A percentile compares a stretch with the other conserved stretches of the same genome.
These are phyloP conservation scores for Vidua macroura DNA, from an alignment of 2,113 vertebrate species.

Conservation along the genomic window DNA sequence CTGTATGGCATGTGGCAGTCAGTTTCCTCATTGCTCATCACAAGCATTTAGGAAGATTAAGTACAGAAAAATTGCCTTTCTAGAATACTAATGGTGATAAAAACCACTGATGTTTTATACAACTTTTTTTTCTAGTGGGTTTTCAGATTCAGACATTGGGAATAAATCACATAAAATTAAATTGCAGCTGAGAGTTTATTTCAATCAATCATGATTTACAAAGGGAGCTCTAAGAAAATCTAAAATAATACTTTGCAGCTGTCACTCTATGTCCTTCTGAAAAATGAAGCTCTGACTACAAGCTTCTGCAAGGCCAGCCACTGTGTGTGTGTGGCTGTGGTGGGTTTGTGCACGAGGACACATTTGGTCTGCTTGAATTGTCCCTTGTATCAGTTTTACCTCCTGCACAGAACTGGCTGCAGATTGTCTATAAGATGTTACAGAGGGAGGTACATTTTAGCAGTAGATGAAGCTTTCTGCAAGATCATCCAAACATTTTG, in stretches of 20 bases:
- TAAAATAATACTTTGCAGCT: not conserved
- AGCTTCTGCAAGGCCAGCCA: not conserved
- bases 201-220: slow-evolving; percentile 21
- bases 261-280: not conserved
- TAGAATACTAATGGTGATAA: not conserved
- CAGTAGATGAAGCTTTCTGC: not conserved
- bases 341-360: not conserved
- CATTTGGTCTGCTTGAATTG: not conserved
- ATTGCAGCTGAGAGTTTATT: slow-evolving; percentile 22
- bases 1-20: not conserved
- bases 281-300: not conserved
- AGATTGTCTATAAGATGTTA: not conserved
- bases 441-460: not conserved
- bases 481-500: not conserved
- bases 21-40: not conserved
- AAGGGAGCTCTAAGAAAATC: not conserved
- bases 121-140: not conserved
- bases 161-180: slow-evolving; percentile 11
- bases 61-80: not conserved
- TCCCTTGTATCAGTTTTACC: not conserved
- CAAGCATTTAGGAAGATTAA: not conserved
- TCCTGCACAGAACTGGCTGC: not conserved
- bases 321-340: accelerated
- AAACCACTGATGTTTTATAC: not conserved
- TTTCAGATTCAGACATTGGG: not conserved